phyloP scores from a whole-genome alignment of 2,797 vertebrate species.

The Parotocinclus haroldoi region DNA sequence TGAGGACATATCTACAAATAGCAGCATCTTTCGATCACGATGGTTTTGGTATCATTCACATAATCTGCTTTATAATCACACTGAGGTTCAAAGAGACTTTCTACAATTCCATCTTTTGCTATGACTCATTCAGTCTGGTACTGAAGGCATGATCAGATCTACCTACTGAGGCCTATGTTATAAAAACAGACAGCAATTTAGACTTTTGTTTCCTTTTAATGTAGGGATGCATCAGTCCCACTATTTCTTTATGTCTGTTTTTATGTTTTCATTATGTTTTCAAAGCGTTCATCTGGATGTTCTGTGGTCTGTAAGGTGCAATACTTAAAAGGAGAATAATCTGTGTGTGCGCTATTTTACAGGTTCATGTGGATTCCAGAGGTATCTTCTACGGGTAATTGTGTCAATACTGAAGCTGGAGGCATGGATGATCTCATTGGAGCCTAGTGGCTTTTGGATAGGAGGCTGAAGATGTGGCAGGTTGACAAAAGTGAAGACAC shows the following conservation, averaged over 20 bases:
- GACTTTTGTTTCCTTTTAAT: background rate
- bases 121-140: slow-evolving; percentile 7
- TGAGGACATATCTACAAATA: slow-evolving; percentile 49
- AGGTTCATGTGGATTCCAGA: slow-evolving; percentile 44
- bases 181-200: slow-evolving; percentile 11
- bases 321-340: background rate
- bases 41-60: slow-evolving; percentile 35
- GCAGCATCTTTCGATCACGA: slow-evolving; percentile 33
- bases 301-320: too few relatives aligned
- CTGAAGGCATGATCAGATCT: slow-evolving; percentile 33
- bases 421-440: slow-evolving; percentile 50
- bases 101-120: slow-evolving; percentile 35
- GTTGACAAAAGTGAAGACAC: slow-evolving; percentile 64
- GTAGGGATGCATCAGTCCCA: too few relatives aligned
- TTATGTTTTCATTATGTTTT: too few relatives aligned
- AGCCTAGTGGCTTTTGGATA: slow-evolving; percentile 60
- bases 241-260: too few relatives aligned
- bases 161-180: slow-evolving; percentile 11
- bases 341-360: slow-evolving; percentile 25
- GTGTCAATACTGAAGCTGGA: slow-evolving; percentile 38
- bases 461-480: slow-evolving; percentile 67
- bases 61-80: slow-evolving; percentile 43
- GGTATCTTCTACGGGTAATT: slow-evolving; percentile 31
- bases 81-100: slow-evolving; percentile 42
- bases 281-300: too few relatives aligned